Base-by-base conservation (phyloP, 2,113 vertebrate genomes). In the Acanthochromis polyacanthus region DNA sequence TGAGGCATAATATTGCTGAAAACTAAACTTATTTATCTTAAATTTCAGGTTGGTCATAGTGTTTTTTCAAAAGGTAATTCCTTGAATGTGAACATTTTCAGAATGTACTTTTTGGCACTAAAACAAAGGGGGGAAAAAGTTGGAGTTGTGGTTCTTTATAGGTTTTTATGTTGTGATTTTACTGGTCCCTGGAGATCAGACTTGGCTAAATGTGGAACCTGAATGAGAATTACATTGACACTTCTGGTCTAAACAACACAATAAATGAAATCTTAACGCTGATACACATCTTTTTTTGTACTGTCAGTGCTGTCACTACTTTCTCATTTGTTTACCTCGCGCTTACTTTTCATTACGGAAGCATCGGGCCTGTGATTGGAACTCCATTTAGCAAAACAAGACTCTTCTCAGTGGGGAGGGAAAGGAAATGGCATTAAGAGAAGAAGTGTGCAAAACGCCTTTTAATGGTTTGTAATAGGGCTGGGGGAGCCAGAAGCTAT, bases 401-500 rank as follows among this genome's bases (percentile, higher is more conserved):
- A 36, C 68, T 86, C 25, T 60, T 87, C 87, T 91, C 67, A 28
- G 43, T 77, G 69, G 86, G 17, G 65, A 2, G 32, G 32, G 9
- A 36, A 36, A 79, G 58, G 32, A 77, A 87, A 83, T 70, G 67
- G 73, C 84, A 90, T 86, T 86, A 90, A 87, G 70, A 36, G 87
- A 77, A 53, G 48, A 73, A 89, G 78, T 84, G 57, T 73, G 55
- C 79, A 88, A 88, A 87, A 84, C 50, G 59, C 71, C 80, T 84
- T 85, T 87, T 85, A 88, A 87, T 93, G 71, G 61, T 86, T 91
- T 88, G 63, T 86, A 91, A 92, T 91, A 88, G 77, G 77, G 43
- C 82, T 66, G 60, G 48, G 64, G 78, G 8, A 79, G 74, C 86
- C 80, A 83, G 71, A 60, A 77, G 88, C 72, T 43, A 73, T 59